Evolutionary conservation across 2,888 invertebrate species (phyloP), one percentile per base, ranked within the genome.

Genomic region (Dyspetes luteomarginatus): DNA sequence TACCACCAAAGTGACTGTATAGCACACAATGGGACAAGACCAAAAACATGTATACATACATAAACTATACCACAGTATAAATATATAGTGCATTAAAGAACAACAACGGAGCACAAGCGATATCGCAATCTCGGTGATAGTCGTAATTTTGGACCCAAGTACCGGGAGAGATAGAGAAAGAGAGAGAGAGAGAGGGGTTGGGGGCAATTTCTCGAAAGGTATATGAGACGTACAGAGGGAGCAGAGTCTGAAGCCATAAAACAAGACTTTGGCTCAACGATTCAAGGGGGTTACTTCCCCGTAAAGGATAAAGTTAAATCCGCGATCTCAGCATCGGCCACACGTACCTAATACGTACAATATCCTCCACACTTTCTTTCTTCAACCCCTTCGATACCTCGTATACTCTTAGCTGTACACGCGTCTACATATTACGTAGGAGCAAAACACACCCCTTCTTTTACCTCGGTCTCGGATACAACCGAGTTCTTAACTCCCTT

Each of bases 291-390:
- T 71, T 75, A 83, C n/a, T n/a, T n/a, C n/a, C n/a, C n/a, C n/a
- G n/a, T n/a, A n/a, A n/a, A n/a, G 83, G 78, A 80, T 85, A 84
- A 83, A 85, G 79, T 83, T 85, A 80, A 82, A 85, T 83, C 84
- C 81, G 75, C 68, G 77, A 76, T 77, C 76, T 52, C 58, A 65
- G 62, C 65, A 68, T 48, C 48, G 30, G 45, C 73, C 62, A 72
- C 81, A 83, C 82, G 77, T 79, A 75, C 36, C 76, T 67, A 62
- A 68, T 67, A 73, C 68, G 62, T 58, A 43, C 30, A 17, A 45
- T 60, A 0, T 58, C 19, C 43, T 58, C 65, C 28, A 15, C 67
- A 28, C 28, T 56, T n/a, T 28, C 56, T 9, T 28, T 26, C 28
- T n/a, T 5, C 56, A 28, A 12, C 28, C 56, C 48, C 17, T 19